These are phyloP conservation scores for Phenganax stokvisi DNA, from an alignment of 92 coral and sea anemone species.

Conservation along the genomic window DNA sequence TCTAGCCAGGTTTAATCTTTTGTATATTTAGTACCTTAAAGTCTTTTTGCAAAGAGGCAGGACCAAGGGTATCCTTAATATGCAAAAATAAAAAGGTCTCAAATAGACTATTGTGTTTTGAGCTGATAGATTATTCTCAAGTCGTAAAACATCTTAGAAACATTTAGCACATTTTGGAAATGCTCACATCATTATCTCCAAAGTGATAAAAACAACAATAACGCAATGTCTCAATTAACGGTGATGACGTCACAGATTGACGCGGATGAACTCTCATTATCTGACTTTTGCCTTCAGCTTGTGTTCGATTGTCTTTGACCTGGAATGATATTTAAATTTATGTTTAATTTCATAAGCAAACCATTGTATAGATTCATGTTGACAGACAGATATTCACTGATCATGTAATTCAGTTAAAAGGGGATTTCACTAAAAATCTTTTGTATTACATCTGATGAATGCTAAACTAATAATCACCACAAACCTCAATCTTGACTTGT, in stretches of 20 bases:
- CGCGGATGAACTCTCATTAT: conserved; percentile 65
- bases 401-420: not conserved
- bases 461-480: not conserved
- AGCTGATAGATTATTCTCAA: not conserved
- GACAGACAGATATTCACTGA: not conserved
- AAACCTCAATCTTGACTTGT: conserved; percentile 79
- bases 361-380: no score
- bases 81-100: not conserved
- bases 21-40: conserved; percentile 52
- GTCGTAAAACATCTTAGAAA: not conserved
- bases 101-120: no score
- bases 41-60: conserved; percentile 47
- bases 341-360: not conserved
- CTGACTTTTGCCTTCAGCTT: conserved; percentile 51
- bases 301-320: conserved; percentile 70
- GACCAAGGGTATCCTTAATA: conserved; percentile 26
- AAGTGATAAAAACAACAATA: conserved; percentile 86
- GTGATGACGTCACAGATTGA: conserved; percentile 57
- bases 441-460: no score
- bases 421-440: no score
- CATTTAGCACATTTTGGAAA: not conserved
- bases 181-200: conserved; percentile 64
- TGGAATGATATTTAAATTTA: conserved; percentile 13
- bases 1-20: not conserved
- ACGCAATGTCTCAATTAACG: conserved; percentile 70